Percentiles rank a stretch among this genome's conserved stretches.
Evolutionary conservation across 2,113 vertebrate genomes (phyloP).

Genomic region (Megaceryle maxima): DNA sequence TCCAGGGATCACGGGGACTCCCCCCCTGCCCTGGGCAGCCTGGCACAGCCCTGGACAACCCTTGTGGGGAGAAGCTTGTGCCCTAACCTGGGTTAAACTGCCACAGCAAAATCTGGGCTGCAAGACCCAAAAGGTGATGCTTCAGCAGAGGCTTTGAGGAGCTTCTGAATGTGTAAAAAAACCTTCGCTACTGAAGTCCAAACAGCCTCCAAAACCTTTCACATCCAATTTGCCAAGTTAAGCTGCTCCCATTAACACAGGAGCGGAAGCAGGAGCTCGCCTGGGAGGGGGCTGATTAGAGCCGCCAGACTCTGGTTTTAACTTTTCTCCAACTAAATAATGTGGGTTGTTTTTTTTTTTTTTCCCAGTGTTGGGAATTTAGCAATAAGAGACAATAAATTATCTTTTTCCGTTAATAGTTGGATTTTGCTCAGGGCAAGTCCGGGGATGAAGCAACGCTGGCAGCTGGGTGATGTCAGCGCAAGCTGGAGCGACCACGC

Average conservation of each 20-base stretch:
- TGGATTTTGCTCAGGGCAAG: not conserved
- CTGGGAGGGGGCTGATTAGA: not conserved
- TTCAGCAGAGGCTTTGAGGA: not conserved
- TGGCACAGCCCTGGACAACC: too few relatives aligned
- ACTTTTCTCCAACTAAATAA: not conserved
- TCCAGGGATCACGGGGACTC: too few relatives aligned
- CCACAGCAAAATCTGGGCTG: not conserved
- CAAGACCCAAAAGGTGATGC: not conserved
- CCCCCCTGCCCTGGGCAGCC: too few relatives aligned
- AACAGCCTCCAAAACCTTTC: not conserved
- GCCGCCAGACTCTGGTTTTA: not conserved
- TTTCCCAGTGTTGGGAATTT: not conserved
- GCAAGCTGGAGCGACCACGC: not conserved
- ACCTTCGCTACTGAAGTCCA: not conserved
- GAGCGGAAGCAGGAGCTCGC: not conserved
- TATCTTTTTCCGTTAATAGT: not conserved
- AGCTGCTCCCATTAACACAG: not conserved
- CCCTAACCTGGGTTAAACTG: not conserved
- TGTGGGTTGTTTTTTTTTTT: not conserved
- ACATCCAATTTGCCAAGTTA: not conserved
- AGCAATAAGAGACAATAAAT: not conserved
- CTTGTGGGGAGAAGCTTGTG: not conserved
- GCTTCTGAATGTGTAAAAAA: not conserved
- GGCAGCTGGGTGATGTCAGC: not conserved
- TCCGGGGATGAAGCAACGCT: not conserved